Evolutionary conservation across 2,888 invertebrate species (phyloP), one percentile per base, ranked within the genome.

Genomic region (Athalia cordata): DNA sequence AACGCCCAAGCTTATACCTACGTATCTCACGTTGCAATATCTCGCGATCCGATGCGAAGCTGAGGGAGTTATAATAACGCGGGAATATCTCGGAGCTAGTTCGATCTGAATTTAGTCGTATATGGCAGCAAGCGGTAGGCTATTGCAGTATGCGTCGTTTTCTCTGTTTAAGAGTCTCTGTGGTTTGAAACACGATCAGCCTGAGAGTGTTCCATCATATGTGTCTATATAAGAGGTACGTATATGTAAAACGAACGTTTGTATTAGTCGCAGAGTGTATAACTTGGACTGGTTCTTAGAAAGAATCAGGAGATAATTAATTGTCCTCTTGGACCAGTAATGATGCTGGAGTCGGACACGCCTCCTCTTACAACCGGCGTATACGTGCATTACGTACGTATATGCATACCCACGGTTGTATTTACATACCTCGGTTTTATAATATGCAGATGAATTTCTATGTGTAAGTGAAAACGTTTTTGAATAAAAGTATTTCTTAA

Each of bases 171-270:
- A 61, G 64, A 79, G 79, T 86, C 86, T 86, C 87, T 89, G 90
- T 86, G 89, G 90, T 90, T 89, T 89, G 89, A 89, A 90, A 90
- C 88, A 87, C 88, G 89, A 90, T 89, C 90, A 83, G 89, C 90
- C 89, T 90, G 90, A 89, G 89, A 90, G 88, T 88, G 87, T 87
- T 89, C 87, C 88, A 88, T 89, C 88, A 89, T 89, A 89, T 88
- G 86, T 89, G 88, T 88, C 87, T 89, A 88, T 89, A 88, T 87
- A 88, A 86, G 86, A 86, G 81, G 81, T 5, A 75, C 83, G 81
- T 80, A 68, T 74, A 65, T 75, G 65, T 77, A 62, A 59, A 62
- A 15, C 64, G 61, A 79, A 78, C 80, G 80, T 77, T 77, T 74
- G 78, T 68, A 77, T 77, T 77, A 67, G 80, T 75, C 50, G 29